Evolutionary conservation across 1,140 invertebrate species (phyloP).

Genomic region (Zaprionus inermis): DNA sequence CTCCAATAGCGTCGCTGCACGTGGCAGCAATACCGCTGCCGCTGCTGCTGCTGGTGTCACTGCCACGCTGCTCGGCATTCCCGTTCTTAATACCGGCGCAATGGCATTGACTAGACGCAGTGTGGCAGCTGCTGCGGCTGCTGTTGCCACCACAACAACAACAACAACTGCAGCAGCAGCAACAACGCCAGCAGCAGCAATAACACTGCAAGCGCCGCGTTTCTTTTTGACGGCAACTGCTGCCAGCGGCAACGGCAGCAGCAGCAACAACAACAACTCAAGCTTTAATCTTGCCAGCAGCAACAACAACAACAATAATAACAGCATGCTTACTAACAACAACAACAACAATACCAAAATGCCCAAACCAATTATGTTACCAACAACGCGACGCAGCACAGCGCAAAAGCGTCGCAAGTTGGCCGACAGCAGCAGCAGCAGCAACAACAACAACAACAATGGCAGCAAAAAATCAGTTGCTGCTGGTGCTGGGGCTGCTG

Average conservation of each 20-base stretch:
- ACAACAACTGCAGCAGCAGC: constrained; percentile 9
- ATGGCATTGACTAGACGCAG: constrained; percentile 25
- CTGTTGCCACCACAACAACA: constrained; percentile 7
- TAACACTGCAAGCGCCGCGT: constrained; percentile 46
- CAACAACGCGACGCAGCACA: constrained; percentile 31
- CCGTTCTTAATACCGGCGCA: constrained; percentile 43
- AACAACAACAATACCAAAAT: constrained; percentile 57
- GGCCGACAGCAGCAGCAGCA: constrained; percentile 12
- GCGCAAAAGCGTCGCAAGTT: constrained; percentile 54
- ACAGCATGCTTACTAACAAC: constrained; percentile 51
- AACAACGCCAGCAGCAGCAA: constrained; percentile 20
- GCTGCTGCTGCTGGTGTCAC: constrained; percentile 32
- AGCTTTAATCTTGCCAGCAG: constrained; percentile 43
- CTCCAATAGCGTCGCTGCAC: constrained; percentile 18
- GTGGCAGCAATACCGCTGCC: constrained; percentile 1
- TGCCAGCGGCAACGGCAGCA: constrained; percentile 24
- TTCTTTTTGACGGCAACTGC: constrained; percentile 43
- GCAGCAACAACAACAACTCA: constrained; percentile 11
- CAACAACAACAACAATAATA: constrained; percentile 36
- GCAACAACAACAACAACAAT: background rate
- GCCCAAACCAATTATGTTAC: constrained; percentile 61
- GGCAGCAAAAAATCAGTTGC: constrained; percentile 9
- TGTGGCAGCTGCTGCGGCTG: constrained; percentile 5
- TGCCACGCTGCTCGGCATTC: constrained; percentile 30
- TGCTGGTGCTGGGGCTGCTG: constrained; percentile 15